Conservation (phyloP, 2,113 vertebrate species). For the Nibea coibor region DNA sequence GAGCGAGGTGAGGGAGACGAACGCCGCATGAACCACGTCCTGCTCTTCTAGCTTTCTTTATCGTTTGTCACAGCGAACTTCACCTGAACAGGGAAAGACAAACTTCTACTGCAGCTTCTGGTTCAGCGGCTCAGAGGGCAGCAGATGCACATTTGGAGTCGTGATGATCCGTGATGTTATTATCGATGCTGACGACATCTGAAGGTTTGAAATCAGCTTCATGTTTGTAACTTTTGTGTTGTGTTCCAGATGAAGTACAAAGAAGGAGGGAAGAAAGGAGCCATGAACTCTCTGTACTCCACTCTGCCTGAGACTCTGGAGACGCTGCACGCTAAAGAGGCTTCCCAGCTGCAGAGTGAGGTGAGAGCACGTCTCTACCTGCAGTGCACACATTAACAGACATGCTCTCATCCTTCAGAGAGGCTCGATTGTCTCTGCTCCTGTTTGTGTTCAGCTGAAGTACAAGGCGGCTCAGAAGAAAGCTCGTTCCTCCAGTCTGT, state of each 20-base stretch:
- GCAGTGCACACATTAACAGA: background rate
- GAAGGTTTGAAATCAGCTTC: background rate
- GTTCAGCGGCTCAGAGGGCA: too few species aligned
- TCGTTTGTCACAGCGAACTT: background rate
- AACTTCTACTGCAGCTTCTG: too few species aligned
- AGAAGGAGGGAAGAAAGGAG: constrained; percentile 56
- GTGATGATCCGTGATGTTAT: background rate
- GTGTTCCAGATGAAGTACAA: constrained; percentile 70
- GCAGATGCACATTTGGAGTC: too few species aligned
- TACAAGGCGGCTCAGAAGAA: constrained; percentile 87
- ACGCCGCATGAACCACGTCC: background rate
- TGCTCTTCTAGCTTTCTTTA: background rate
- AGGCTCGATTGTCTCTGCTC: background rate
- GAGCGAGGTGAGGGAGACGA: constrained; percentile 77
- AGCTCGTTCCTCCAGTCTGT: constrained; percentile 84
- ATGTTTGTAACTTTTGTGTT: background rate
- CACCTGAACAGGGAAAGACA: background rate
- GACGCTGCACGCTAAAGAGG: constrained; percentile 65
- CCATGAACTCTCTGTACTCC: constrained; percentile 52
- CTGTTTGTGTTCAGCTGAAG: constrained; percentile 81
- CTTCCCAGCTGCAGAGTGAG: constrained; percentile 76
- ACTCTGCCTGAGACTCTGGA: constrained; percentile 75
- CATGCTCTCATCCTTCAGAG: background rate
- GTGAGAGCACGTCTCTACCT: constrained; percentile 67
- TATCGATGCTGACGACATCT: background rate